Evolutionary conservation across 1,140 invertebrate species (phyloP).

Genomic region (Heliconius melpomene): DNA sequence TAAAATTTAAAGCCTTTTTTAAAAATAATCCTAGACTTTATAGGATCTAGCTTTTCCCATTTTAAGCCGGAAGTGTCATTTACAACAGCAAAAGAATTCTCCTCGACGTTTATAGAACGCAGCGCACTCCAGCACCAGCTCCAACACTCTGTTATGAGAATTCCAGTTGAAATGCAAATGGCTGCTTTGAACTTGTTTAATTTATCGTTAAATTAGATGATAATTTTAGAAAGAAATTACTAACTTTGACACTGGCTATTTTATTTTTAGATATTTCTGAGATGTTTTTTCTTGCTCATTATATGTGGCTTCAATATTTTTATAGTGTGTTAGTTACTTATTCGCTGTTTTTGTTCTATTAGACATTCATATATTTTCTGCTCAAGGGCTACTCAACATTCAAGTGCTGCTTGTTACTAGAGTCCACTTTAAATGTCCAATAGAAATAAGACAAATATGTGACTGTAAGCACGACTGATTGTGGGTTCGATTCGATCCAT

Average conservation of each 20-base stretch:
- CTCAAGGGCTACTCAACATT: no score
- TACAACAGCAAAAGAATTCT: constrained; percentile 7
- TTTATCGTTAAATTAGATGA: constrained; percentile 10
- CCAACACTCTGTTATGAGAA: constrained; percentile 1
- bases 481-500: no score
- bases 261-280: not conserved
- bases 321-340: no score
- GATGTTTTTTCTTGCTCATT: no score
- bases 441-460: no score
- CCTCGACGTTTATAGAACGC: constrained; percentile 10
- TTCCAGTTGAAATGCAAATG: constrained; percentile 1
- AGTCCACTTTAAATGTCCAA: no score
- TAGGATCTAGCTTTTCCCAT: constrained; percentile 1
- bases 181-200: constrained; percentile 4
- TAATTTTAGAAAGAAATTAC: not conserved
- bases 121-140: not conserved
- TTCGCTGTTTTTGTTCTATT: no score
- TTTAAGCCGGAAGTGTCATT: constrained; percentile 9
- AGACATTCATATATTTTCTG: no score
- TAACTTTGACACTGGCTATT: not conserved
- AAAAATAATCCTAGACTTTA: constrained; percentile 1
- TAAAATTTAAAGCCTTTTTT: not conserved
- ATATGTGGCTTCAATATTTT: no score
- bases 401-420: no score
- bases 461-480: no score